Percentiles rank a stretch among this genome's conserved stretches.
Evolutionary conservation across 2,888 invertebrate species (phyloP).

Genomic region (Tetheella fluctuosa): DNA sequence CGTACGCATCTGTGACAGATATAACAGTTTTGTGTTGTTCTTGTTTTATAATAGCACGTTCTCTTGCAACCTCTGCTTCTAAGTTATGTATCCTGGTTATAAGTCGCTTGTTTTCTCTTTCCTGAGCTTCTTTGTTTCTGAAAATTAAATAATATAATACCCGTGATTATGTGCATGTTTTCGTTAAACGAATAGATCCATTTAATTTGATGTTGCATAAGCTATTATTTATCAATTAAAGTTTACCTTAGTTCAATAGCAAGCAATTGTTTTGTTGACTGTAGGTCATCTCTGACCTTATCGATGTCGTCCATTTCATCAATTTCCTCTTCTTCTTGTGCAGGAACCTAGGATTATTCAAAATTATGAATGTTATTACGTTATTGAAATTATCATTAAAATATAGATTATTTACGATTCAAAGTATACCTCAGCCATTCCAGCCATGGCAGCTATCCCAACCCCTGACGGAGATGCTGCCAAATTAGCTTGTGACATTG

Average conservation of each 20-base stretch:
- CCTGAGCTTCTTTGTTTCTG: constrained; percentile 92
- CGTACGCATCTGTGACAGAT: constrained; percentile 83
- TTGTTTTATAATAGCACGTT: constrained; percentile 82
- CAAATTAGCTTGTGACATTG: constrained; percentile 87
- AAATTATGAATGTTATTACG: constrained; percentile 20
- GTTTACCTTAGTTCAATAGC: constrained; percentile 89
- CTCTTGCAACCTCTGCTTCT: constrained; percentile 91
- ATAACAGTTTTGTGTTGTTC: constrained; percentile 81
- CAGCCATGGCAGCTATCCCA: constrained; percentile 51
- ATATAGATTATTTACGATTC: neutral
- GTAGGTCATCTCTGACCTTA: constrained; percentile 94
- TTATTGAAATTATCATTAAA: neutral
- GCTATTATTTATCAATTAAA: neutral
- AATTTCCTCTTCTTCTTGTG: constrained; percentile 86
- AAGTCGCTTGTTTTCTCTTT: constrained; percentile 93
- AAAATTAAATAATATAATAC: constrained; percentile 14
- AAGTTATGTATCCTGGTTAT: constrained; percentile 90
- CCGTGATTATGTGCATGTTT: neutral
- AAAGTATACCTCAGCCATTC: constrained; percentile 57
- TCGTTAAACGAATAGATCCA: neutral
- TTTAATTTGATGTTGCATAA: no score
- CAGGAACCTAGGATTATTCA: constrained; percentile 46
- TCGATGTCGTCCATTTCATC: constrained; percentile 97
- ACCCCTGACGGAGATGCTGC: constrained; percentile 80
- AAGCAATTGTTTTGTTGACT: constrained; percentile 95